A percentile compares a stretch with the other conserved stretches of the same genome.
Conservation (phyloP, 64 coral and sea anemone species). For the Montipora foliosa region DNA sequence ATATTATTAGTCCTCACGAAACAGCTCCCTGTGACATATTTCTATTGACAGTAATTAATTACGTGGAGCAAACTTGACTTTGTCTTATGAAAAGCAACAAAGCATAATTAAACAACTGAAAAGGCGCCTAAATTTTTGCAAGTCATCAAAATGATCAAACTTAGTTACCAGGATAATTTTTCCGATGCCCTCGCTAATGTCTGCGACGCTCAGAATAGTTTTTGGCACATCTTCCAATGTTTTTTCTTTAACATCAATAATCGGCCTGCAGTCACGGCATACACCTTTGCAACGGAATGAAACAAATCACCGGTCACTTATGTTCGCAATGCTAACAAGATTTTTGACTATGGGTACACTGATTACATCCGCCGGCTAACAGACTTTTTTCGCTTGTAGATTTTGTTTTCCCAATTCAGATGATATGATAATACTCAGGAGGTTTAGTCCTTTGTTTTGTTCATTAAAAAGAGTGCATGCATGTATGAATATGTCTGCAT, state of each 20-base stretch:
- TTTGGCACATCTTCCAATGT: not conserved
- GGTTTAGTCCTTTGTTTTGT: too few relatives aligned
- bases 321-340: not conserved
- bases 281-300: conserved; percentile 5
- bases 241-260: conserved; percentile 23
- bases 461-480: too few relatives aligned
- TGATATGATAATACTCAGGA: not conserved
- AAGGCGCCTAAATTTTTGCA: not conserved
- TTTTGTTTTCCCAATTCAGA: too few relatives aligned
- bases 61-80: not conserved
- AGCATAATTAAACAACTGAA: not conserved
- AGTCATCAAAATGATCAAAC: not conserved
- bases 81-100: not conserved
- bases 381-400: too few relatives aligned
- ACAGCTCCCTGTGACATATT: not conserved
- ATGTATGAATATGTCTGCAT: too few relatives aligned
- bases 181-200: conserved; percentile 28
- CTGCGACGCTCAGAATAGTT: not conserved
- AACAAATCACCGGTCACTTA: too few relatives aligned
- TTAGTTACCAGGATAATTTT: conserved; percentile 47
- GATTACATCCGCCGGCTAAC: not conserved
- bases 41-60: not conserved
- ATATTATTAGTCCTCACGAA: not conserved
- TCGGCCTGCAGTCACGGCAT: conserved; percentile 59
- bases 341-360: not conserved